A percentile compares a stretch with the other conserved stretches of the same genome.
Evolutionary conservation across 2,113 vertebrate species (phyloP).

Genomic region (Pteronura brasiliensis): DNA sequence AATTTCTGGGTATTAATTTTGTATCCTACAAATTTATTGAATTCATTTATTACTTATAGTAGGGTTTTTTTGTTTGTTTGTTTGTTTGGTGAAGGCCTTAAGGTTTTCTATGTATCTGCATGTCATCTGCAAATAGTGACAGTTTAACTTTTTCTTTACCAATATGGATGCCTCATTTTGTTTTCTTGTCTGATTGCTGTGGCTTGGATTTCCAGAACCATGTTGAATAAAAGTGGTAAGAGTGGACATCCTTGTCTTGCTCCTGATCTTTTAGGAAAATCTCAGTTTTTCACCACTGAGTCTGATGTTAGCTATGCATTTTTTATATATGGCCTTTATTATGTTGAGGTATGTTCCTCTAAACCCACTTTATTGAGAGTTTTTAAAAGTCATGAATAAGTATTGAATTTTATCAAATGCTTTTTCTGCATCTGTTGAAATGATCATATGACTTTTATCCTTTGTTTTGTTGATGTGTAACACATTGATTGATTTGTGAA

Average conservation of each 20-base stretch:
- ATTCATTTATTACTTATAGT: not conserved
- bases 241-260: not conserved
- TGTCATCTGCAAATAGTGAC: not conserved
- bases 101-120: not conserved
- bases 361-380: not conserved
- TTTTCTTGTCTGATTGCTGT: not conserved
- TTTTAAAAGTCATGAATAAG: not conserved
- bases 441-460: not conserved
- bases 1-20: not conserved
- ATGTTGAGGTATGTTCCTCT: not conserved
- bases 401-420: not conserved
- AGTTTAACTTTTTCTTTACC: not conserved
- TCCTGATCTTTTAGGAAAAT: not conserved
- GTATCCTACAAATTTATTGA: not conserved
- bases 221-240: not conserved
- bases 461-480: not conserved
- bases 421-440: not conserved
- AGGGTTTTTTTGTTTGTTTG: not conserved
- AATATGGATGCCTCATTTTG: not conserved
- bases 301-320: not conserved
- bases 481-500: not conserved
- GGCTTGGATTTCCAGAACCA: not conserved
- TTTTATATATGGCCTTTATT: not conserved
- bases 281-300: not conserved
- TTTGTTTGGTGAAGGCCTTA: not conserved